Evolutionary conservation across 2,113 vertebrate genomes (phyloP), one percentile per base, ranked within the genome.

Genomic region (Gallinago media): DNA sequence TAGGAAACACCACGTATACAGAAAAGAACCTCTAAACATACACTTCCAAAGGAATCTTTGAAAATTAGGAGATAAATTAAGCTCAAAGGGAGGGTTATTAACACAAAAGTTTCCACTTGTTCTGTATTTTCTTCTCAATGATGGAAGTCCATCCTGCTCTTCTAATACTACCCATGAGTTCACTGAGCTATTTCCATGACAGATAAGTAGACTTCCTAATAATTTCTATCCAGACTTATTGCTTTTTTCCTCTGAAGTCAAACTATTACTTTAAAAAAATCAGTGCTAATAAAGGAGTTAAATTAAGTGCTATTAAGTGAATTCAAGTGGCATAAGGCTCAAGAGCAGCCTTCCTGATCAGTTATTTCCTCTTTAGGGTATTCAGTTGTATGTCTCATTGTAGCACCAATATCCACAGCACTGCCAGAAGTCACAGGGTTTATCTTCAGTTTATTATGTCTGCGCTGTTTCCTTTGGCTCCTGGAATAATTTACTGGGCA

Each of bases 311-410:
- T 58, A 15, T 26, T 66, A 80, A 85, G 12, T 70, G 20, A 88
- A 92, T 73, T 79, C 42, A 79, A 87, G 29, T 17, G n/a, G 18
- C 44, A 68, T n/a, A 11, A 50, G 15, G 16, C 12, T 85, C 49
- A 68, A 47, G 16, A 82, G 15, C 36, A 65, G 22, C 40, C 18
- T 88, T 79, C 52, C 50, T 40, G 66, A 68, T 52, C 26, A 78
- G 19, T 54, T 88, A 18, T 65, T 85, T 93, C 62, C 26, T 76
- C 68, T 75, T 87, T 36, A 79, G 32, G 21, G 2, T 79, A 29
- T 40, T 79, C 29, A 65, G 1, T 3, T 79, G 18, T 32, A 65
- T 25, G 44, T 10, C 58, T n/a, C 31, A 54, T 68, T 0, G 0
- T 55, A 93, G 15, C 8, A 75, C 27, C n/a, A 54, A 18, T 40